Conservation (phyloP, 92 coral and sea anemone species). For the Epizoanthus ramosus region DNA sequence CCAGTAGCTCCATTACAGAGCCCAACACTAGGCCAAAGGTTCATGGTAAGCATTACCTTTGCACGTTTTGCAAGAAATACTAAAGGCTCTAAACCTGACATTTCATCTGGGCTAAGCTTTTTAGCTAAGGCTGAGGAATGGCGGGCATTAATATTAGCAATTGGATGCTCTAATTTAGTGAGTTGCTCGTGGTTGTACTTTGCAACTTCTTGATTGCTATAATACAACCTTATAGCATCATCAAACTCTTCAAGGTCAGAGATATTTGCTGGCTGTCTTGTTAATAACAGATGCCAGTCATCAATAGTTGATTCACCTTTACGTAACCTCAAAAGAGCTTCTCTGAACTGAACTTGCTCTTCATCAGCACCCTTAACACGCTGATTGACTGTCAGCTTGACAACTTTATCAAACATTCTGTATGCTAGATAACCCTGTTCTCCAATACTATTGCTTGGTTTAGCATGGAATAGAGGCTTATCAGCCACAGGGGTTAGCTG, state of each 20-base stretch:
- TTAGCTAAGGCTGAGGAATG: slow-evolving; percentile 43
- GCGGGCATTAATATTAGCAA: slow-evolving; percentile 37
- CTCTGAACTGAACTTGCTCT: slow-evolving; percentile 45
- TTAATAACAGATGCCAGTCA: slow-evolving; percentile 58
- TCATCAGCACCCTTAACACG: slow-evolving; percentile 48
- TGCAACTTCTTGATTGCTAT: slow-evolving; percentile 39
- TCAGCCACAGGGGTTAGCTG: slow-evolving; percentile 67
- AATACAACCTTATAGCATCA: slow-evolving; percentile 19
- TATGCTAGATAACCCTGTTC: slow-evolving; percentile 66
- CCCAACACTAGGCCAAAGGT: slow-evolving; percentile 55
- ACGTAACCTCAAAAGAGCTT: slow-evolving; percentile 45
- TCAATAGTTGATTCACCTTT: slow-evolving; percentile 56
- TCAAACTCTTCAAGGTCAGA: slow-evolving; percentile 53
- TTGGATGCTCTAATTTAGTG: slow-evolving; percentile 35
- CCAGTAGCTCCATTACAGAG: slow-evolving; percentile 60
- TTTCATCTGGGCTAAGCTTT: slow-evolving; percentile 41
- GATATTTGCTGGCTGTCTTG: slow-evolving; percentile 58
- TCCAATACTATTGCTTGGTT: slow-evolving; percentile 52
- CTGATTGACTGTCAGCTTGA: slow-evolving; percentile 58
- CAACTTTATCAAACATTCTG: slow-evolving; percentile 61
- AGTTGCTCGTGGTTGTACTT: slow-evolving; percentile 50
- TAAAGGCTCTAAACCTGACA: slow-evolving; percentile 49
- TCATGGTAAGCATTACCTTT: slow-evolving; percentile 54
- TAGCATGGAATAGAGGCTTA: slow-evolving; percentile 64
- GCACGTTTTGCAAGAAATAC: slow-evolving; percentile 42